Conservation (phyloP, 2,113 vertebrate genomes). For the Rostratula benghalensis region DNA sequence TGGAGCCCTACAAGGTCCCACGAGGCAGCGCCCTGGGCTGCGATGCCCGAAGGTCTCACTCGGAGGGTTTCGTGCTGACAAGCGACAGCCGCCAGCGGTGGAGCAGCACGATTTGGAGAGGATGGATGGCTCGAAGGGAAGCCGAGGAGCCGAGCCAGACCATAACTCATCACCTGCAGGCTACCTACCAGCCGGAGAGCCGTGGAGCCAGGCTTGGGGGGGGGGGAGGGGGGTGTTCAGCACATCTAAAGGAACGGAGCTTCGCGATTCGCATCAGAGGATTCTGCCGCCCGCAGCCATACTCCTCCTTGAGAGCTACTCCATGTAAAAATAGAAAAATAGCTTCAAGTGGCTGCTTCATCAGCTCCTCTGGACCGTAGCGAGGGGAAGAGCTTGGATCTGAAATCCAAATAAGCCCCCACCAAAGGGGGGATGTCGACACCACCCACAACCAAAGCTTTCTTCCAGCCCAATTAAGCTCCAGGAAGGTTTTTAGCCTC, state of each 20-base stretch:
- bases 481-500: not conserved
- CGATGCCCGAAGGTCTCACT: not conserved
- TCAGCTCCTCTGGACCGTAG: not conserved
- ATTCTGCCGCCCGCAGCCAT: fast-evolving
- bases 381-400: not conserved
- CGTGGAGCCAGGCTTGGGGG: not conserved
- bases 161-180: not conserved
- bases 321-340: not conserved
- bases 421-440: not conserved
- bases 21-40: not conserved
- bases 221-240: not conserved
- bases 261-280: not conserved
- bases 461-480: not conserved
- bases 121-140: not conserved
- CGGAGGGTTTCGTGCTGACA: not conserved
- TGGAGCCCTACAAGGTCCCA: fast-evolving
- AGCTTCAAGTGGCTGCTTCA: not conserved
- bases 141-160: not conserved
- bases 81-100: not conserved
- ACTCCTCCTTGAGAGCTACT: not conserved
- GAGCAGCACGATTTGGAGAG: not conserved
- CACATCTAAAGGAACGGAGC: not conserved
- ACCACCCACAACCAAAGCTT: not conserved
- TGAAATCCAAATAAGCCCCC: not conserved
- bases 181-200: not conserved